A percentile compares a stretch with the other conserved stretches of the same genome.
phyloP scores from a whole-genome alignment of 92 coral and sea anemone genomes.

The Actinernus sp. region DNA sequence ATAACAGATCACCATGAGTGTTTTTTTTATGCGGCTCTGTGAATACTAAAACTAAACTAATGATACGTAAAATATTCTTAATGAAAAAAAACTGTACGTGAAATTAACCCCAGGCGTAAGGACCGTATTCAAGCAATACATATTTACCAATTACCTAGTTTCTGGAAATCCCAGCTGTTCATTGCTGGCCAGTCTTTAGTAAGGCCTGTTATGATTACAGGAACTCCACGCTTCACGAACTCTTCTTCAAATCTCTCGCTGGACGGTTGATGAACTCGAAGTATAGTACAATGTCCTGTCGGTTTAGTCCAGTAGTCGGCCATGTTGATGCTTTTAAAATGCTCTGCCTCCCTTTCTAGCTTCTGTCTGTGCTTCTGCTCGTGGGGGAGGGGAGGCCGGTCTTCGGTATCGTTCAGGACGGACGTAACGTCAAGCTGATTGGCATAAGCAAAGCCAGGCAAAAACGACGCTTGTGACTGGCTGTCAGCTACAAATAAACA shows the following conservation, averaged over 20 bases:
- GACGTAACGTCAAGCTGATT: slow-evolving; percentile 5
- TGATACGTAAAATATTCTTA: too few species aligned
- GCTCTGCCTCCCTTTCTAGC: slow-evolving; percentile 25
- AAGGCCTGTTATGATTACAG: slow-evolving; percentile 74
- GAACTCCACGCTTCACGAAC: slow-evolving; percentile 60
- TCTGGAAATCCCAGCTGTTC: slow-evolving; percentile 69
- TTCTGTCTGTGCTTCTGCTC: slow-evolving; percentile 59
- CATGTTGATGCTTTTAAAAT: slow-evolving; percentile 51
- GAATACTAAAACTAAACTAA: too few species aligned
- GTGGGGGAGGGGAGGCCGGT: slow-evolving; percentile 50
- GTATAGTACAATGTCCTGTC: slow-evolving; percentile 41
- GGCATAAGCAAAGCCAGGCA: slow-evolving; percentile 12
- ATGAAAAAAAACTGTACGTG: too few species aligned
- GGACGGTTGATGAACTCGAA: slow-evolving; percentile 65
- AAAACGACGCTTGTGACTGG: slow-evolving; percentile 9
- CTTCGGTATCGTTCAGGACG: slow-evolving; percentile 20
- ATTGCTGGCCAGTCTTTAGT: slow-evolving; percentile 73
- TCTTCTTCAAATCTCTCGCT: slow-evolving; percentile 55
- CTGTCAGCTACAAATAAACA: neutral
- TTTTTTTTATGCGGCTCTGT: too few species aligned
- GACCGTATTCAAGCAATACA: too few species aligned
- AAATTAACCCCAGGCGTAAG: too few species aligned
- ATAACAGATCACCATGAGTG: too few species aligned
- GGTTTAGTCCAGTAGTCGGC: slow-evolving; percentile 39
- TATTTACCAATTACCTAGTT: slow-evolving; percentile 81